phyloP scores from a whole-genome alignment of 2,113 vertebrate species.

The Oenanthe melanoleuca region DNA sequence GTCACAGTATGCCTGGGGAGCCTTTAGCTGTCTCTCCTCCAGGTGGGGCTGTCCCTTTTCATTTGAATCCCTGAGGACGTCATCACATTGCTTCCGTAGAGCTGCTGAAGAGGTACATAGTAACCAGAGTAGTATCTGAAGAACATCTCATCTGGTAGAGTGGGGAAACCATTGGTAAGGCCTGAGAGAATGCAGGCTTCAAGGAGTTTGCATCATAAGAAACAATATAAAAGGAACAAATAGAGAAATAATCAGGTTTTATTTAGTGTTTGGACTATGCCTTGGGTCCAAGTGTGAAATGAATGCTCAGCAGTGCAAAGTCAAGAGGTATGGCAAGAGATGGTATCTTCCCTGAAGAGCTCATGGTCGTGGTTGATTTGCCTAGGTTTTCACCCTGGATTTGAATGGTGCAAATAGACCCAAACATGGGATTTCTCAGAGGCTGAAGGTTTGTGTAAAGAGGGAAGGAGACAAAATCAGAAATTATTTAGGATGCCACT shows the following conservation, averaged over 20 bases:
- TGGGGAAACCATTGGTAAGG: background rate
- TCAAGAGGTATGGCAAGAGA: background rate
- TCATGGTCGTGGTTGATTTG: background rate
- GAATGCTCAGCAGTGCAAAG: background rate
- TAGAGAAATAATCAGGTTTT: background rate
- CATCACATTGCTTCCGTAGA: background rate
- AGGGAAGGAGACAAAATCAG: background rate
- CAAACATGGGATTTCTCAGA: background rate
- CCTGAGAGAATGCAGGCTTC: background rate
- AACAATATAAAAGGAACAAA: background rate
- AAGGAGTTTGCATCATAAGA: background rate
- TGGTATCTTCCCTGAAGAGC: background rate
- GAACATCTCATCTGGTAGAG: background rate
- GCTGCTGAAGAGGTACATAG: background rate
- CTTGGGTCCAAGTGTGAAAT: background rate
- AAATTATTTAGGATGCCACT: background rate
- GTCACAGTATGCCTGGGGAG: background rate
- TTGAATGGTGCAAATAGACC: background rate
- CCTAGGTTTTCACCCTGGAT: background rate
- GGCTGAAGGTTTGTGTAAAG: background rate
- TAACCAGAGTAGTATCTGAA: background rate
- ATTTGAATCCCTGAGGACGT: background rate
- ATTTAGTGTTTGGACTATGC: background rate
- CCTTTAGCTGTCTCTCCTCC: constrained; percentile 28
- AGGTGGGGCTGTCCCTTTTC: constrained; percentile 64